Evolutionary conservation across 2,797 vertebrate species (phyloP).

Genomic region (Argentina silus): DNA sequence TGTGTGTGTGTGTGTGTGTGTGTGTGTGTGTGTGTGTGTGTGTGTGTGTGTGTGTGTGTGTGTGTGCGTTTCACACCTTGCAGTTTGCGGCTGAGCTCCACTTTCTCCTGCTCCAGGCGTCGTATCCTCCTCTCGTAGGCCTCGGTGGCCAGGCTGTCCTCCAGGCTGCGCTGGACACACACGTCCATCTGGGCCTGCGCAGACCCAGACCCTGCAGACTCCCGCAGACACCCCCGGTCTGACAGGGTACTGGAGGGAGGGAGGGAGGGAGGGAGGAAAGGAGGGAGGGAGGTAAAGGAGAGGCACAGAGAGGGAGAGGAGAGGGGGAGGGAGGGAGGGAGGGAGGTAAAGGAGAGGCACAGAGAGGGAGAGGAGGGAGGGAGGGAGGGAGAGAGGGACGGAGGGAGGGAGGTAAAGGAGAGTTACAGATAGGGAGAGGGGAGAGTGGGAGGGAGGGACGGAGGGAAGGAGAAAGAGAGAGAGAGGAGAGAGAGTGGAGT

Average conservation of each 20-base stretch:
- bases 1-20: conserved; percentile 1
- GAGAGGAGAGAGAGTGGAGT: not conserved
- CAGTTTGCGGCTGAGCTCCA: conserved; percentile 94
- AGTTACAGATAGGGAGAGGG: not conserved
- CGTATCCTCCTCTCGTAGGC: conserved; percentile 97
- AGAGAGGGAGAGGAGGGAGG: not conserved
- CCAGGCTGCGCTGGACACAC: conserved; percentile 87
- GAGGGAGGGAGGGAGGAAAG: not conserved
- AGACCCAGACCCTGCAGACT: conserved; percentile 74
- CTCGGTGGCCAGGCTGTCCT: conserved; percentile 94
- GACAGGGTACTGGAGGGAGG: conserved; percentile 85
- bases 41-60: not conserved
- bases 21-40: not conserved
- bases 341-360: not conserved
- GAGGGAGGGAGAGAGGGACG: not conserved
- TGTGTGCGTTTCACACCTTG: conserved; percentile 80
- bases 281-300: not conserved
- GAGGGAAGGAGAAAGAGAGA: conserved; percentile 10
- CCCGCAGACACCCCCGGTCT: conserved; percentile 87
- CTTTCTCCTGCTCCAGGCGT: conserved; percentile 94
- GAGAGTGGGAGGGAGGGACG: not conserved
- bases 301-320: not conserved
- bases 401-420: conserved; percentile 42
- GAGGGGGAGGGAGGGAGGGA: not conserved
- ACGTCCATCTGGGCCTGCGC: conserved; percentile 80